Conservation (phyloP, 2,113 vertebrate genomes). For the Misgurnus anguillicaudatus region DNA sequence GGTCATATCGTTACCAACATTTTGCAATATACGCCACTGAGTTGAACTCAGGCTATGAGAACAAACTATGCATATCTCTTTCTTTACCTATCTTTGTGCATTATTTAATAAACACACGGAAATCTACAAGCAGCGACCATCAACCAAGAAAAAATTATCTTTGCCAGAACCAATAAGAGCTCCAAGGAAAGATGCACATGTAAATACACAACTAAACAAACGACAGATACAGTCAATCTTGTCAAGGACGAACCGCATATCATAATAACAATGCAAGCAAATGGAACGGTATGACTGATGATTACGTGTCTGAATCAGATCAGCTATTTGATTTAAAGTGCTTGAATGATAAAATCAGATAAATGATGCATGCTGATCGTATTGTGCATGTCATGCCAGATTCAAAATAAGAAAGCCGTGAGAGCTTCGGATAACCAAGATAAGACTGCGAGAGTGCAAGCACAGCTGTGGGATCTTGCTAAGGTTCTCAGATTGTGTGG, state of each 20-base stretch:
- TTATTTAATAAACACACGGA: constrained; percentile 4
- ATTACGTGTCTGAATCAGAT: background rate
- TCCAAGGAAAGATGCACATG: background rate
- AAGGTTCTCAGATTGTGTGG: constrained; percentile 41
- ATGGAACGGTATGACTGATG: background rate
- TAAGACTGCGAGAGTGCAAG: background rate
- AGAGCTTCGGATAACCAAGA: constrained; percentile 5
- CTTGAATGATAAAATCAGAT: background rate
- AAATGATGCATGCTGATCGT: background rate
- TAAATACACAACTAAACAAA: background rate
- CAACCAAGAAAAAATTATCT: background rate
- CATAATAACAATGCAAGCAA: background rate
- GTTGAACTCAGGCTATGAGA: background rate
- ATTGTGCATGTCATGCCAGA: background rate
- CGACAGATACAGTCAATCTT: background rate
- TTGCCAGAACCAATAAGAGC: background rate
- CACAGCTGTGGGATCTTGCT: constrained; percentile 2
- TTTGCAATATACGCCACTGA: too few relatives aligned
- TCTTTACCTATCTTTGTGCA: background rate
- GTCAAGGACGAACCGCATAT: background rate
- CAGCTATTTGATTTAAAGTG: background rate
- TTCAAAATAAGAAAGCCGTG: background rate
- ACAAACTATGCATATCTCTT: background rate
- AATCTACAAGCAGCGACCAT: constrained; percentile 10
- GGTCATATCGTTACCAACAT: background rate